Base-by-base conservation (phyloP, 2,113 vertebrate genomes). In the Galeopterus variegatus region DNA sequence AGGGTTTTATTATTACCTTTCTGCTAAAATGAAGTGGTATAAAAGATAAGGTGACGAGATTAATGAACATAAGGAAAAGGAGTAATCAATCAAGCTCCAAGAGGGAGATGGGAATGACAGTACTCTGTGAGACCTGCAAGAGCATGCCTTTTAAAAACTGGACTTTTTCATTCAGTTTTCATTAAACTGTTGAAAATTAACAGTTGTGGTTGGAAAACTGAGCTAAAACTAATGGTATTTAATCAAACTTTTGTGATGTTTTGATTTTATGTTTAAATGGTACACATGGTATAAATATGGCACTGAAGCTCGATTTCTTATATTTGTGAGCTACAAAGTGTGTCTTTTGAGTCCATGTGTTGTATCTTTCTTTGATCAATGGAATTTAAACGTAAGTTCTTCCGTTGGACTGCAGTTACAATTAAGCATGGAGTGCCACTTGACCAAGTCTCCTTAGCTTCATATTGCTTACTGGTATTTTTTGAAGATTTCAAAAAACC, bases 1-100 rank as follows among this genome's bases (percentile, higher is more conserved):
- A 99, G 99, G 99, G 99, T 99, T 99, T 99, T 99, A 99, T 99
- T 99, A 99, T 99, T 99, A 99, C 99, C 99, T 99, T 99, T 99
- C 98, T 99, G 99, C 98, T 99, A 99, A 99, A 99, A 99, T 99
- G 99, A 99, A 99, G 99, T 99, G 99, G 99, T 99, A 99, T 99
- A 99, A 99, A 99, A 99, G 99, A 99, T 99, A 99, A 99, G 99
- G 99, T 99, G 99, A 99, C 99, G 99, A 99, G 99, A 99, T 99
- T 99, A 99, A 99, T 99, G 99, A 99, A 99, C 99, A 99, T 99
- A 99, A 99, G 99, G 99, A 99, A 99, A 99, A 99, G 99, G 97
- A 99, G 98, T 99, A 99, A 99, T 99, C 99, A 99, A 99, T 99
- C 99, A 99, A 99, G 98, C 98, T 99, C 99, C 99, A 97, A 98